Evolutionary conservation across 1,140 invertebrate genomes (phyloP).

Genomic region (Magallana ariakensis): DNA sequence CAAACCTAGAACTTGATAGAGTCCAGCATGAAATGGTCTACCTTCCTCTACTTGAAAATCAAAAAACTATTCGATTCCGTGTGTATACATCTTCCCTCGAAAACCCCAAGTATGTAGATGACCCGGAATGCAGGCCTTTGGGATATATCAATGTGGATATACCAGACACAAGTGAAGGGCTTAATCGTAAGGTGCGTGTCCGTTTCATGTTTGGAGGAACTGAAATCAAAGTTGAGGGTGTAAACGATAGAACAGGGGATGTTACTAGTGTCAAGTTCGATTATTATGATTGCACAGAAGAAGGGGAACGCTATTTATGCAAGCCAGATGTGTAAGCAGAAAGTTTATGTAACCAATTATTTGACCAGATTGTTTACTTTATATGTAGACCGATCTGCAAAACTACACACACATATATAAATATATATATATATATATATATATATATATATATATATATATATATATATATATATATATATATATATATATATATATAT

Average conservation of each 20-base stretch:
- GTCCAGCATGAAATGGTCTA: constrained; percentile 1
- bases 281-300: no score
- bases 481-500: no score
- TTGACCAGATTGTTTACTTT: neutral
- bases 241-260: no score
- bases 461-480: neutral
- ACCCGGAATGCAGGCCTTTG: constrained; percentile 36
- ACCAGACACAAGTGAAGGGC: constrained; percentile 30
- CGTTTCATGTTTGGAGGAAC: constrained; percentile 55
- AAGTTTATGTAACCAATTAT: no score
- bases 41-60: constrained; percentile 8
- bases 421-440: neutral
- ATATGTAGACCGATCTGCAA: neutral
- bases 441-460: constrained; percentile 9
- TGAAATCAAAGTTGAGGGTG: constrained; percentile 49
- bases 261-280: no score
- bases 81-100: constrained; percentile 33
- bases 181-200: constrained; percentile 38
- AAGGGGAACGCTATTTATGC: no score
- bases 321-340: no score
- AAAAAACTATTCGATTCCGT: constrained; percentile 30
- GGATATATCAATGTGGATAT: constrained; percentile 44
- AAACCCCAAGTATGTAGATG: constrained; percentile 45
- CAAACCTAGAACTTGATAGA: constrained; percentile 14
- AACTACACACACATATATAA: neutral